phyloP scores from a whole-genome alignment of 2,888 invertebrate genomes.

The Hydroisotoma schaefferi region DNA sequence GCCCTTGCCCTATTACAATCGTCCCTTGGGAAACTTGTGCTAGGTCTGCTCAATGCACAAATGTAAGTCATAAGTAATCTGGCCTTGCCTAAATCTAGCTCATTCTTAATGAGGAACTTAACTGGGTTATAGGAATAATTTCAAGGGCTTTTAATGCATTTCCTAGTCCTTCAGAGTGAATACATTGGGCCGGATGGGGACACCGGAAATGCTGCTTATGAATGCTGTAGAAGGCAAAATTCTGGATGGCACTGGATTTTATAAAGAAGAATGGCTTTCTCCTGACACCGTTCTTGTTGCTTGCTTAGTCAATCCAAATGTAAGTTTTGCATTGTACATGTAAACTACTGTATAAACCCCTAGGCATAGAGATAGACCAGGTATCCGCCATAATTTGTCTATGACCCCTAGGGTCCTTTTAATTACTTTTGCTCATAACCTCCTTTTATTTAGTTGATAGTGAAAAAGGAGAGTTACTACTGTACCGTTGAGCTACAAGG shows the following conservation, averaged over 20 bases:
- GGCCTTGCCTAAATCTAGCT: no score
- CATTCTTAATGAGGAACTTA: no score
- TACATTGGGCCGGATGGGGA: constrained; percentile 37
- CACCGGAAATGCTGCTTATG: constrained; percentile 40
- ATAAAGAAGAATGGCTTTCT: constrained; percentile 39
- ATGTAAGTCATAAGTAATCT: no score
- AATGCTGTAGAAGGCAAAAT: constrained; percentile 41
- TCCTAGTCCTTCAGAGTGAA: constrained; percentile 48
- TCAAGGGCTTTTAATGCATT: not conserved
- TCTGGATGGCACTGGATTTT: constrained; percentile 6
- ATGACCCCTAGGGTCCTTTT: not conserved
- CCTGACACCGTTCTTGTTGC: constrained; percentile 51
- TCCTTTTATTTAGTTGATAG: constrained; percentile 22
- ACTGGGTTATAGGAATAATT: not conserved
- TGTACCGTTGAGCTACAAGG: constrained; percentile 52
- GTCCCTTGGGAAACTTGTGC: constrained; percentile 54
- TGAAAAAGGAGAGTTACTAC: constrained; percentile 2
- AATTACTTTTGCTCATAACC: no score
- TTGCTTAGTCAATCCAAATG: constrained; percentile 49
- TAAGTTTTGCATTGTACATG: not conserved
- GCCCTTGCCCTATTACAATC: constrained; percentile 51
- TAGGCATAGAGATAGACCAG: no score
- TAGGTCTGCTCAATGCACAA: constrained; percentile 8
- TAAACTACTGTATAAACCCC: not conserved
- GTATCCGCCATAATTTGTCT: no score